Evolutionary conservation across 2,113 vertebrate species (phyloP).

Genomic region (Heliornis fulica): DNA sequence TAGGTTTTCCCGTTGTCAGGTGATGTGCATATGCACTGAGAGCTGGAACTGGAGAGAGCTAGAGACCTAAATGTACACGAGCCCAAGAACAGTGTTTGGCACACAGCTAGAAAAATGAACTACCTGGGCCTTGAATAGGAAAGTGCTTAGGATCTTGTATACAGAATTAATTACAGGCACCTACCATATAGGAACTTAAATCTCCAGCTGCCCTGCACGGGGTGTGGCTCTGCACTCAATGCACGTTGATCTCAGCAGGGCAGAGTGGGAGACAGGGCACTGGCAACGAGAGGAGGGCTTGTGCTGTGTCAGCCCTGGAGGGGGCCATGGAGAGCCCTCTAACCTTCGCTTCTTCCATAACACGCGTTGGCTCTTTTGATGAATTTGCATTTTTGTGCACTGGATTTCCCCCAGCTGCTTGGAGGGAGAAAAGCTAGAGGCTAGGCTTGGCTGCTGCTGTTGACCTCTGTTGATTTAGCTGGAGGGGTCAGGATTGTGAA

Average conservation of each 20-base stretch:
- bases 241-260: rapidly evolving
- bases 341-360: background rate
- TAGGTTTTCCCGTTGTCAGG: background rate
- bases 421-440: background rate
- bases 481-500: background rate
- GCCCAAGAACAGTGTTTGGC: background rate
- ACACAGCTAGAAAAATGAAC: background rate
- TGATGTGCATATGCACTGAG: background rate
- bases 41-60: background rate
- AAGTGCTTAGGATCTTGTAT: background rate
- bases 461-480: background rate
- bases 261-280: rapidly evolving
- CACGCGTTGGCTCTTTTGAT: background rate
- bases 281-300: background rate
- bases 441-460: background rate
- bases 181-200: background rate
- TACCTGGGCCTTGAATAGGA: background rate
- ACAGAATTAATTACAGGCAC: background rate
- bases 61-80: background rate
- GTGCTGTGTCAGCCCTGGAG: background rate
- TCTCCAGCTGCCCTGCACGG: background rate
- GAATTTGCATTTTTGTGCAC: background rate
- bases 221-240: background rate
- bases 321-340: background rate
- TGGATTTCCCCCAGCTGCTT: background rate